Conservation (phyloP, 1,140 invertebrate genomes). For the Zaprionus kolodkinae region DNA sequence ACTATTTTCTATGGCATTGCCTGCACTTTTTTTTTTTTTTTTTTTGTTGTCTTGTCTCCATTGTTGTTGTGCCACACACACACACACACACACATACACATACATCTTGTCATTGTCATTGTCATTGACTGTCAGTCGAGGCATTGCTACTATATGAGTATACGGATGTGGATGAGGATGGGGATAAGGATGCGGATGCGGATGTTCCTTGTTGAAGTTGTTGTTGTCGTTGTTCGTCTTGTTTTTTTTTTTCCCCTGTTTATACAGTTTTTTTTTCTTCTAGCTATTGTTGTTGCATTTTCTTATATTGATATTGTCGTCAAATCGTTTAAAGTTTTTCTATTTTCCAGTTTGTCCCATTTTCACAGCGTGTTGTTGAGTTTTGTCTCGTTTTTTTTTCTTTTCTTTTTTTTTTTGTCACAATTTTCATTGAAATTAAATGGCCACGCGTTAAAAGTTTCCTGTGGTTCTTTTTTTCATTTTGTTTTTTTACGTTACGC, state of each 20-base stretch:
- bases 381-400: background rate
- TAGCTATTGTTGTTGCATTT: slow-evolving; percentile 34
- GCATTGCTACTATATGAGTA: slow-evolving; percentile 33
- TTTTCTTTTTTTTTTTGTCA: background rate
- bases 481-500: slow-evolving; percentile 5
- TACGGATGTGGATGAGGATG: slow-evolving; percentile 29
- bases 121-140: slow-evolving; percentile 46
- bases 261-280: background rate
- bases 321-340: slow-evolving; percentile 50
- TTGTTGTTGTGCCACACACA: slow-evolving; percentile 30
- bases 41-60: slow-evolving; percentile 19
- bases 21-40: slow-evolving; percentile 18
- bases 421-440: slow-evolving; percentile 27
- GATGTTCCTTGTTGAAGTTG: slow-evolving; percentile 40
- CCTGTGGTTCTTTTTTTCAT: background rate
- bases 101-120: slow-evolving; percentile 48
- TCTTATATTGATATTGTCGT: slow-evolving; percentile 42
- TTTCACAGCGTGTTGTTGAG: slow-evolving; percentile 13
- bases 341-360: slow-evolving; percentile 34
- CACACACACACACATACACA: slow-evolving; percentile 13
- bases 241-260: background rate
- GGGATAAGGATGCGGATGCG: slow-evolving; percentile 40
- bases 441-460: slow-evolving; percentile 29
- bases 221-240: too few relatives aligned
- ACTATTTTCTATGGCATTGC: slow-evolving; percentile 38